phyloP scores from a whole-genome alignment of 2,797 vertebrate genomes.

The Lycodopsis pacificus region DNA sequence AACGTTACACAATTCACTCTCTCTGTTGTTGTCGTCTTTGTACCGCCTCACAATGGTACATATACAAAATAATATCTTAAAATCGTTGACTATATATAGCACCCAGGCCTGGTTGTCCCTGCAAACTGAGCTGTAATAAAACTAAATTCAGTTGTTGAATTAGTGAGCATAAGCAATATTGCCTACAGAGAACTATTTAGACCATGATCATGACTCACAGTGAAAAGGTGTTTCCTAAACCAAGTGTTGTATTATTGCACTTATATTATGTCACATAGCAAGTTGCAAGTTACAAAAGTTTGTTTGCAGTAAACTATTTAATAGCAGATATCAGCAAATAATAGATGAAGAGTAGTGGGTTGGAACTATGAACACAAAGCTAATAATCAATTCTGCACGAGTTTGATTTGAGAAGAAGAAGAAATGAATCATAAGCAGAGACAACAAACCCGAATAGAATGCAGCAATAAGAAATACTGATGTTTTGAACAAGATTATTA shows the following conservation, averaged over 20 bases:
- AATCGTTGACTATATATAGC: neutral
- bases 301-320: no score
- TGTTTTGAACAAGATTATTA: neutral
- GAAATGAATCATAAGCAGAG: neutral
- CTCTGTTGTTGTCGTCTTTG: neutral
- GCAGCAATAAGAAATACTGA: neutral
- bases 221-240: neutral
- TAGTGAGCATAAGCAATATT: neutral
- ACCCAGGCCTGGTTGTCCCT: neutral
- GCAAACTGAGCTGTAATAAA: neutral
- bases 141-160: neutral
- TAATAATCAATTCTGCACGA: neutral
- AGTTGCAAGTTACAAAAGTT: no score
- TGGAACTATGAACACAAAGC: neutral
- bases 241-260: no score
- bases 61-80: neutral
- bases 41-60: neutral
- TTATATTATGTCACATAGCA: neutral
- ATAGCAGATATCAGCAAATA: neutral
- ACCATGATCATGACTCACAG: neutral
- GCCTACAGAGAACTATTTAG: neutral
- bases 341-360: neutral
- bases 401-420: neutral
- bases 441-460: neutral
- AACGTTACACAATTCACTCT: conserved; percentile 17